phyloP scores from a whole-genome alignment of 2,113 vertebrate genomes.

The Cathartes aura region DNA sequence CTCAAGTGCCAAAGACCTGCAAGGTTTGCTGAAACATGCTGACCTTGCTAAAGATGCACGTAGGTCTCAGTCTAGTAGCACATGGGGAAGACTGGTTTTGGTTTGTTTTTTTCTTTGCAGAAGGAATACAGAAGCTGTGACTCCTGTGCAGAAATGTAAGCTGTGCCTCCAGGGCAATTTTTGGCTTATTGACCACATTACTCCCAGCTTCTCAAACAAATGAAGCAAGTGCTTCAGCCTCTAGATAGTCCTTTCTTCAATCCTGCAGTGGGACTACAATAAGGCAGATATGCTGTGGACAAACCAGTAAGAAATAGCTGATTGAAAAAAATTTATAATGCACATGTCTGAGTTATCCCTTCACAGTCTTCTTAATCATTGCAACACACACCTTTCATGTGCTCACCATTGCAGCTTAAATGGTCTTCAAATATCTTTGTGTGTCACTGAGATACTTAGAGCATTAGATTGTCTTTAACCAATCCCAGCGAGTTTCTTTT shows the following conservation, averaged over 20 bases:
- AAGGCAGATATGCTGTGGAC: background rate
- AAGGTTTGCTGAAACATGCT: background rate
- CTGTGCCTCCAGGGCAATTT: background rate
- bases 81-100: fast-evolving
- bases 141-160: background rate
- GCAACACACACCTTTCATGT: background rate
- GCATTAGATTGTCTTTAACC: background rate
- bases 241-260: background rate
- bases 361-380: background rate
- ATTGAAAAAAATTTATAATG: background rate
- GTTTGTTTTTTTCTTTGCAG: background rate
- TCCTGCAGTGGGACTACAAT: background rate
- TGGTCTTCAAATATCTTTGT: background rate
- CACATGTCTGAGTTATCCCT: background rate
- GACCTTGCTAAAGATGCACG: background rate
- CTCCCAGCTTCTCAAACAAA: background rate
- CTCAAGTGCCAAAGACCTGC: background rate
- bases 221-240: background rate
- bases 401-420: background rate
- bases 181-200: background rate
- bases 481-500: background rate
- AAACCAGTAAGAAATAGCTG: background rate
- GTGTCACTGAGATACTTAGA: background rate
- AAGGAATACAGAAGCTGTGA: background rate
- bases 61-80: background rate